Base-by-base conservation (phyloP, 2,113 vertebrate genomes). In the Diadophis punctatus region DNA sequence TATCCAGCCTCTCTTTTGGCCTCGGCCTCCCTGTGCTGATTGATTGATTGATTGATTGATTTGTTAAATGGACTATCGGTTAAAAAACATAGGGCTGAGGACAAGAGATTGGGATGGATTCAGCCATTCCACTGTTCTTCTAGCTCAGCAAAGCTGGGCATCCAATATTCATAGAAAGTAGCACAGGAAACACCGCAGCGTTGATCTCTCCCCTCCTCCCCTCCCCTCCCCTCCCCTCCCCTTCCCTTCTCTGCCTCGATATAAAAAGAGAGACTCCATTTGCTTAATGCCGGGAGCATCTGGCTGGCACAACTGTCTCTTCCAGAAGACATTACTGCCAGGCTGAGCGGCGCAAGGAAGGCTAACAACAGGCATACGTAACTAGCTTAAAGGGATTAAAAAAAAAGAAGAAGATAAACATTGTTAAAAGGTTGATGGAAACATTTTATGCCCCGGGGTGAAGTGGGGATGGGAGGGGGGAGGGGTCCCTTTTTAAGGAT, bases 211-310 rank as follows among this genome's bases (percentile, higher is more conserved):
- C 14, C 3, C 0, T 1, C 58, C 9, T 3, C 16, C 51, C 46
- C 10, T 4, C 2, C 34, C 55, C 53, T 9, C 56, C 30, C 60
- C 11, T 11, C 3, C 52, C 34, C 12, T 14, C 0, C 39, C 27
- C 58, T 30, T 3, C 11, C 68, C 22, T 46, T 3, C 25, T 43
- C 43, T 85, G 80, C 80, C 22, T 85, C 9, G 27, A 39, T 30
- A 20, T 16, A 63, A 12, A 85, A 87, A 51, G 20, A 20, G 25
- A 84, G 20, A 80, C 84, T 90, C 93, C 91, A 88, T 92, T 88
- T 94, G 88, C 88, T 88, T 88, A 94, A 92, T 94, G 88, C 88
- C 48, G 23, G 34, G 30, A 93, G 87, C 90, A 90, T 92, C 93
- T 93, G 93, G 91, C 93, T 93, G 93, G 91, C 74, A 84, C 30